Evolutionary conservation across 2,888 invertebrate genomes (phyloP), one percentile per base, ranked within the genome.

Genomic region (Unio delphinus): DNA sequence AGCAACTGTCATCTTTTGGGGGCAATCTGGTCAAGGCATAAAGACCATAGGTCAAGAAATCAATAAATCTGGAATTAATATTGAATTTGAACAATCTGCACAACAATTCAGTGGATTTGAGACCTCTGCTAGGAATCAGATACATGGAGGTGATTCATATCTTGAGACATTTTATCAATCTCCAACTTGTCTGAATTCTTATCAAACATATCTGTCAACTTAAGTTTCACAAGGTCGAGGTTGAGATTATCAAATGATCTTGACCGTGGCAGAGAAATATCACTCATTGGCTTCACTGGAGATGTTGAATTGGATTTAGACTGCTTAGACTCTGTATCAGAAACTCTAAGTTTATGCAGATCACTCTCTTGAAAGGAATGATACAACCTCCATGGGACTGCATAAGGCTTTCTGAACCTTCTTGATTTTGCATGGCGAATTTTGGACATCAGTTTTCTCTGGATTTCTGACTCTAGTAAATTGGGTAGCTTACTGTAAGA

Each of bases 201-300:
- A 56, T 79, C 79, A 54, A 81, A 76, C 64, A 80, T 72, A 60
- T 84, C 82, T 3, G 77, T 74, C 58, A 87, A 73, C 63, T 75
- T 78, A 55, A 83, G 68, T 64, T 78, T 78, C 20, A 82, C 80
- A 11, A 45, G 45, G 15, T 45, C 45, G 66, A 86, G 78, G 72
- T 86, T 84, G 62, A 87, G 79, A 67, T 88, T 87, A 65, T 87
- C 85, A 45, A 88, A 70, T 57, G 88, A 88, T 67, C 82, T 83
- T 65, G 87, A 88, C 67, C 87, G 72, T 57, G 84, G 72, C 55
- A 86, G 70, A n/a, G 78, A 61, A 28, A 72, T 74, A 11, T 75
- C 70, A 68, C 64, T 72, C 11, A 68, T 64, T 0, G 78, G 72
- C 73, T 83, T 83, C 7, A 80, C 76, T 7, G 84, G 83, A 2